Conservation (phyloP, 1,140 invertebrate species). For the Argopecten irradians region DNA sequence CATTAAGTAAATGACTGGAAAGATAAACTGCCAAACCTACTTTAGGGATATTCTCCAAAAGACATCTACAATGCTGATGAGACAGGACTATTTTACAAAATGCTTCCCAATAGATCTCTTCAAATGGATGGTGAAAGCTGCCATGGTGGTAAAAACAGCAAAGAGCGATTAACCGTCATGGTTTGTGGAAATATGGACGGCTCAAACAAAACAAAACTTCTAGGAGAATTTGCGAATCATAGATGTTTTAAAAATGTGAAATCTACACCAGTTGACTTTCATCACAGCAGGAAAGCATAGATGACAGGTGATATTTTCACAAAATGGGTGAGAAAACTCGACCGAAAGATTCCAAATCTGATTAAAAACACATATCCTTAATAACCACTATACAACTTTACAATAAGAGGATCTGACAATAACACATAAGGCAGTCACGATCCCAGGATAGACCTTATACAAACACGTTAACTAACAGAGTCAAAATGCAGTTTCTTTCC, state of each 20-base stretch:
- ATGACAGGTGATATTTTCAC: neutral
- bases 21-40: neutral
- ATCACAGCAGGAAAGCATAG: neutral
- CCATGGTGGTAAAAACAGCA: conserved; percentile 72
- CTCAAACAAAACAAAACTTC: neutral
- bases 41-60: neutral
- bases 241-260: neutral
- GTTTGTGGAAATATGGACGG: conserved; percentile 75
- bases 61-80: conserved; percentile 52
- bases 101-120: conserved; percentile 40
- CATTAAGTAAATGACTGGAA: no score
- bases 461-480: no score
- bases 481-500: no score
- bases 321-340: no score
- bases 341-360: no score
- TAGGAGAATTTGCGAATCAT: no score
- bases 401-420: no score
- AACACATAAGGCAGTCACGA: no score
- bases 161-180: conserved; percentile 77
- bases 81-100: conserved; percentile 46
- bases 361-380: no score
- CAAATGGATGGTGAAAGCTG: conserved; percentile 36
- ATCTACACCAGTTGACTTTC: neutral
- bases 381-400: no score
- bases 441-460: no score